Base-by-base conservation (phyloP, 2,113 vertebrate genomes). In the Phyllostomus discolor region DNA sequence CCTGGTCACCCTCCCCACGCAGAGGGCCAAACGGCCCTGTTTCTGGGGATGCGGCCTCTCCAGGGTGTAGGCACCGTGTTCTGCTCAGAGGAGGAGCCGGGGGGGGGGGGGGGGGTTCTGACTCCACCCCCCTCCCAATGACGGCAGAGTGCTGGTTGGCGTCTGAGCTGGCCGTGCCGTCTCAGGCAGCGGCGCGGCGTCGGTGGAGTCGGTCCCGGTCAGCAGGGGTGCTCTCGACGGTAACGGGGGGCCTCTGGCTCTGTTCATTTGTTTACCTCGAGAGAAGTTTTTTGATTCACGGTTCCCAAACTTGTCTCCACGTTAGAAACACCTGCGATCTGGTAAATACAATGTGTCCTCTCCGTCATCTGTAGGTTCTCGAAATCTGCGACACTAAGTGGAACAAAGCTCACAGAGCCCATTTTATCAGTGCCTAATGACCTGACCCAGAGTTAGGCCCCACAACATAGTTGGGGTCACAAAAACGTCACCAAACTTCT, bases 91-190 rank as follows among this genome's bases (percentile, higher is more conserved):
- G 43, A 38, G 24, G 11, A 33, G 70, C 35, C 5, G 0, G 38
- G 59, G 54, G n/a, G 41, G 28, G 0, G 38, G 59, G 54, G n/a
- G 41, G 28, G 24, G 57, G 67, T 80, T 31, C 57, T 33, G 62
- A 0, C 59, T 10, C 9, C 24, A 2, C 33, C 41, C 64, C 28
- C 66, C 79, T 24, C 38, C 17, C 28, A 33, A 12, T 67, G 38
- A 54, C 31, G 2, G 9, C 1, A 28, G 24, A 3, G 22, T 0
- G 2, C n/a, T 85, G 1, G 41, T 69, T 59, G n/a, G 64, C 10
- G 4, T 38, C n/a, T 70, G 7, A 73, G 50, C 50, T 70, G n/a
- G 38, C 0, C 0, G 1, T 4, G 11, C 17, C 19, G 11, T 59
- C 33, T 90, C 11, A 10, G 19, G 22, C n/a, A 46, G 54, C 52